phyloP scores from a whole-genome alignment of 2,797 vertebrate genomes.

The Arctocebus calabarensis region DNA sequence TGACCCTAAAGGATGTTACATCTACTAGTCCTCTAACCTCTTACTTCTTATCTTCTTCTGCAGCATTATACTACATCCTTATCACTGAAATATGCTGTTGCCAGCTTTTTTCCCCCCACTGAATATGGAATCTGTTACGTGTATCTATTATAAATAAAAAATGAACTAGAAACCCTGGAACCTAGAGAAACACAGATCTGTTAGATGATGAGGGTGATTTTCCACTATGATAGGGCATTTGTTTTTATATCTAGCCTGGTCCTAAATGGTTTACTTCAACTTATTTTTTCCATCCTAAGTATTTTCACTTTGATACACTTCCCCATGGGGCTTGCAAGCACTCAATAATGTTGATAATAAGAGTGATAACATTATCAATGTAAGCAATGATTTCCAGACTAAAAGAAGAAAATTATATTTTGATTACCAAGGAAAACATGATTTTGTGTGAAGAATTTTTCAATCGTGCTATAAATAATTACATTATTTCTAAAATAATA shows the following conservation, averaged over 20 bases:
- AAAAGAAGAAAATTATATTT: slow-evolving; percentile 46
- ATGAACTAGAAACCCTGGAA: neutral
- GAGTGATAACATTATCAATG: neutral
- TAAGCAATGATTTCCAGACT: slow-evolving; percentile 44
- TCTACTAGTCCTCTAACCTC: neutral
- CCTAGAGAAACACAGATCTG: neutral
- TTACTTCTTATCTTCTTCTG: neutral
- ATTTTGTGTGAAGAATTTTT: slow-evolving; percentile 51
- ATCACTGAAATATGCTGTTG: neutral
- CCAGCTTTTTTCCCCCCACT: too few relatives aligned
- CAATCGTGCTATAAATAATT: slow-evolving; percentile 52
- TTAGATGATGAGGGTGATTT: neutral
- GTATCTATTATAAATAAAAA: neutral
- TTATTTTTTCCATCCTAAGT: slow-evolving; percentile 33
- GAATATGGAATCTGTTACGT: neutral
- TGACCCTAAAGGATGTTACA: neutral
- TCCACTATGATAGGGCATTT: neutral
- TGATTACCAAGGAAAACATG: slow-evolving; percentile 42
- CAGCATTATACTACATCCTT: neutral
- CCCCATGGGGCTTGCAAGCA: neutral
- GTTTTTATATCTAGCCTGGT: neutral
- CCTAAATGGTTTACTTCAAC: slow-evolving; percentile 32
- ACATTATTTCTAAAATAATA: slow-evolving; percentile 41
- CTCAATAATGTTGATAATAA: slow-evolving; percentile 27
- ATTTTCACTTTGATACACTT: neutral